phyloP scores from a whole-genome alignment of 2,888 invertebrate species.

The Hoplodrina blanda region DNA sequence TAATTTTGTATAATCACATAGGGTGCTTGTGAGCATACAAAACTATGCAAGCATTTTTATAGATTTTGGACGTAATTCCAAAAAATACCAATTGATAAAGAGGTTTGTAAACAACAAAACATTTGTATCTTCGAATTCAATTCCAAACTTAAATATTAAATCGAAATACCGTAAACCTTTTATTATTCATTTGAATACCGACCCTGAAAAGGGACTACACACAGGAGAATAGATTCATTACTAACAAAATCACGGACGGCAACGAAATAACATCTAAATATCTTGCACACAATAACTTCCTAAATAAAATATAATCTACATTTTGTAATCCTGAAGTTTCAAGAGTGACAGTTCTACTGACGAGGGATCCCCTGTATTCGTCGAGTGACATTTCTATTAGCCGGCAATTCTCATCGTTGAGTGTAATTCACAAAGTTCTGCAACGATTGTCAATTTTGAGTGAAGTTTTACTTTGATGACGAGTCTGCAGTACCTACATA shows the following conservation, averaged over 20 bases:
- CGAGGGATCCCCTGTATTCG: constrained; percentile 54
- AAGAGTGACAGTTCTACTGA: constrained; percentile 57
- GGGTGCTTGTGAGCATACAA: no score
- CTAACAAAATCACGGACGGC: constrained; percentile 30
- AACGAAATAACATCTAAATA: constrained; percentile 51
- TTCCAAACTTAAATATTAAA: constrained; percentile 34
- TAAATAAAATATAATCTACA: constrained; percentile 63
- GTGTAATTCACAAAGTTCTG: constrained; percentile 52
- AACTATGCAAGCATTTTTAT: no score
- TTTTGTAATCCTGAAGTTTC: constrained; percentile 60
- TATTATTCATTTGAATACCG: constrained; percentile 47
- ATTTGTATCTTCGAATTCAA: constrained; percentile 14
- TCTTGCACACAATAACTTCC: constrained; percentile 53
- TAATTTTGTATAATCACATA: no score
- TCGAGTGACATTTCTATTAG: constrained; percentile 64
- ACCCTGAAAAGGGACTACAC: constrained; percentile 35
- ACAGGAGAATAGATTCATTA: constrained; percentile 51
- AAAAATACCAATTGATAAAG: not conserved
- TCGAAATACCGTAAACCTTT: constrained; percentile 25
- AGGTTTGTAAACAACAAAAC: not conserved
- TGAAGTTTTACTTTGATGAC: constrained; percentile 49
- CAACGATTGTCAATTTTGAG: constrained; percentile 44
- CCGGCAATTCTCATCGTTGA: constrained; percentile 57
- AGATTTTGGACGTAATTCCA: no score
- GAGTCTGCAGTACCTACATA: constrained; percentile 12